Base-by-base conservation (phyloP, 2,888 invertebrate genomes). In the Agrochola macilenta region DNA sequence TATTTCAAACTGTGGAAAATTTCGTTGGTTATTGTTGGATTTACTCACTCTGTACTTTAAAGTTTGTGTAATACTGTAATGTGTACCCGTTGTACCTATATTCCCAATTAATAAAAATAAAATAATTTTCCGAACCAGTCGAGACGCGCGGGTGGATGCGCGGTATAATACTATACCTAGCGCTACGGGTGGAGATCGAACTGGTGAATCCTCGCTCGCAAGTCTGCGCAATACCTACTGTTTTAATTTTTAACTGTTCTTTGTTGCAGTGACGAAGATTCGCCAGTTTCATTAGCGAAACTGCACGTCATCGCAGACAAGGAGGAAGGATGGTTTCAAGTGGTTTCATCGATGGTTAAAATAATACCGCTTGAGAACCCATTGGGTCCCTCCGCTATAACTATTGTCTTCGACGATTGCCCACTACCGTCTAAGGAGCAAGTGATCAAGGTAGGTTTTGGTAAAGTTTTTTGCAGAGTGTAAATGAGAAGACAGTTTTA, bases 281-380 rank as follows among this genome's bases (percentile, higher is more conserved):
- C 99, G 5, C 99, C 99, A 0, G 97, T 97, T 75, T 98, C 99
- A 0, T 98, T 99, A 97, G 95, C 98, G 81, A 98, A 98, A 90
- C 96, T 99, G 58, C 98, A 99, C 91, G 97, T 97, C 82, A 98
- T 99, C 81, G 99, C 99, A 61, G 99, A 99, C 85, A 98, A 98
- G 89, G 99, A 99, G 90, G 98, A 98, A 78, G 99, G 99, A 1
- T 99, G 99, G 99, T 97, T 99, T 81, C 98, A 98, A 93, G 98
- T 99, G 58, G 98, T 99, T 0, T 97, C 97, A 79, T 98, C 98
- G 0, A 97, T 99, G 97, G 97, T 99, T 61, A 97, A 98, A 88
- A 97, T 98, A 35, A 98, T 99, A 82, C 99, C 99, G 0, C 96
- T 98, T 87, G 97, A 98, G 75, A 98, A 99, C 94, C 98, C 99